Percentiles rank a stretch among this genome's conserved stretches.
phyloP scores from a whole-genome alignment of 2,888 invertebrate species.

The Mythimna impura region DNA sequence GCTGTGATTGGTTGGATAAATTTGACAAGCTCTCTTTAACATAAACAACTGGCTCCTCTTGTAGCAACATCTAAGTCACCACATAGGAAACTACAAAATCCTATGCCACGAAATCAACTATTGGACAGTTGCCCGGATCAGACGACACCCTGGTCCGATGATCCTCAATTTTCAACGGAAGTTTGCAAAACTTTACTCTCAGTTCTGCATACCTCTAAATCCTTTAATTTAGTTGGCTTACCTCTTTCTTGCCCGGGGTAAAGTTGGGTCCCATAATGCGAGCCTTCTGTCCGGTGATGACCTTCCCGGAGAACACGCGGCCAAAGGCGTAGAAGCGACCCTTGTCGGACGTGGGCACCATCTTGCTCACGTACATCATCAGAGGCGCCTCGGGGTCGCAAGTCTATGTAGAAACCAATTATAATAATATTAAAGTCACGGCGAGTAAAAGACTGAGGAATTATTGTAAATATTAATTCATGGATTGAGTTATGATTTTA shows the following conservation, averaged over 20 bases:
- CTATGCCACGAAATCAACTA: no score
- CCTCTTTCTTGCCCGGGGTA: conserved; percentile 98
- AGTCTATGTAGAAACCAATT: conserved; percentile 85
- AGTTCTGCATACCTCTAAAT: no score
- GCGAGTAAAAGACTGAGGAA: background rate
- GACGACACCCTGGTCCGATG: no score
- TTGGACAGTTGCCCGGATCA: no score
- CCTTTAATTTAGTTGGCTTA: conserved; percentile 46
- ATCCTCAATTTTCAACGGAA: no score
- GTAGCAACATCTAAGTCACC: no score
- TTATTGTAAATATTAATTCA: background rate
- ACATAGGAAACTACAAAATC: no score
- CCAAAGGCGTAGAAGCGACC: conserved; percentile 99
- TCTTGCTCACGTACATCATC: conserved; percentile 99
- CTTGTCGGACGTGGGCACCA: conserved; percentile 99
- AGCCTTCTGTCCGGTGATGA: conserved; percentile 97
- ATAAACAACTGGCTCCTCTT: no score
- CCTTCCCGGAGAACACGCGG: conserved; percentile 99
- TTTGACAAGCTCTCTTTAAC: no score
- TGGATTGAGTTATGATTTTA: no score
- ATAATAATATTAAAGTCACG: conserved; percentile 8
- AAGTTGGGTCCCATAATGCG: conserved; percentile 99
- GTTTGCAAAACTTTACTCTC: no score
- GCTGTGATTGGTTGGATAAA: no score
- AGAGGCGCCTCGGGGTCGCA: conserved; percentile 99